Conservation (phyloP, 2,797 vertebrate species). For the Sebastolobus alascanus region DNA sequence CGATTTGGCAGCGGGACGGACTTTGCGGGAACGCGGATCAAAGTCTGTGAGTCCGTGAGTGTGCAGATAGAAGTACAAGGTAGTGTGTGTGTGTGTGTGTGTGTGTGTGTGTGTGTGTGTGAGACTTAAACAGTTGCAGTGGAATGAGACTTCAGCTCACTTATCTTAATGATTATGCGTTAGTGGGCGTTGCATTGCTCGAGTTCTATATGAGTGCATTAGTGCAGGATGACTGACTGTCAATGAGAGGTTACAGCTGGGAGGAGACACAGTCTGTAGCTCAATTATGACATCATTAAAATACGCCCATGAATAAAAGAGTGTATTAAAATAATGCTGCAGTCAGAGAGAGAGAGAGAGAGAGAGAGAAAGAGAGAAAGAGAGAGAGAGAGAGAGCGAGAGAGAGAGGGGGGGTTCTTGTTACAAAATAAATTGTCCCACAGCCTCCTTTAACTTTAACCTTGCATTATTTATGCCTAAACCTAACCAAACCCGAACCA, state of each 20-base stretch:
- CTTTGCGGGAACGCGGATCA: too few relatives aligned
- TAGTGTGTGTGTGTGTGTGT: not conserved
- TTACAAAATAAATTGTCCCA: too few relatives aligned
- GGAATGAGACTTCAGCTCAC: not conserved
- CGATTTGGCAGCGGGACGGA: too few relatives aligned
- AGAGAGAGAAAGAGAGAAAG: too few relatives aligned
- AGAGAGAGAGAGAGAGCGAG: too few relatives aligned
- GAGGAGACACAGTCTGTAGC: slow-evolving; percentile 47
- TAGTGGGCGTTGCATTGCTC: slow-evolving; percentile 10
- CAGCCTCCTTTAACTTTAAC: too few relatives aligned
- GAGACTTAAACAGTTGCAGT: not conserved
- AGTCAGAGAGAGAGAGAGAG: not conserved
- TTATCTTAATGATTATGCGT: slow-evolving; percentile 37
- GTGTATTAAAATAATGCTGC: slow-evolving; percentile 4
- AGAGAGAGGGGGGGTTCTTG: too few relatives aligned
- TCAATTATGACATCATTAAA: slow-evolving; percentile 74
- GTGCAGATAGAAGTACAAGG: not conserved
- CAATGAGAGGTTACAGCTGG: slow-evolving; percentile 49
- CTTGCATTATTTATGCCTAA: too few relatives aligned
- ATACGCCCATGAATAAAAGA: slow-evolving; percentile 66
- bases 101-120: not conserved
- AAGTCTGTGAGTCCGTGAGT: not conserved
- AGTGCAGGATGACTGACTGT: slow-evolving; percentile 60
- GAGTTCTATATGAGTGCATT: slow-evolving; percentile 28
- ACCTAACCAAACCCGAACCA: too few relatives aligned